Percentiles rank a stretch among this genome's conserved stretches.
phyloP scores from a whole-genome alignment of 2,113 vertebrate genomes.

The Muntiacus muntjak region DNA sequence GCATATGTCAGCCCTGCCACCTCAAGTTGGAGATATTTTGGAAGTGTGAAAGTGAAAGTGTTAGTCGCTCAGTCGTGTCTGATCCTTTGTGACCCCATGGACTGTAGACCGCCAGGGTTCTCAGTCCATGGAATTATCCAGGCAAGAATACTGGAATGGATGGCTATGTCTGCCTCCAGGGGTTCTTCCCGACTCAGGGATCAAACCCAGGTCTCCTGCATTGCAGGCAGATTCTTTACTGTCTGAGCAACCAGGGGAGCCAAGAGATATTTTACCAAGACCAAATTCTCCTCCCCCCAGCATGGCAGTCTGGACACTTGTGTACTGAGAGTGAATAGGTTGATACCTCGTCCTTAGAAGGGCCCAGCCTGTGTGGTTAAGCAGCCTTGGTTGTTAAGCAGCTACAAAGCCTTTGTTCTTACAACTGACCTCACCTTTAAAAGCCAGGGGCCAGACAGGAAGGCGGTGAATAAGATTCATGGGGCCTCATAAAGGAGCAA shows the following conservation, averaged over 20 bases:
- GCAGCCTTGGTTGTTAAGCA: not conserved
- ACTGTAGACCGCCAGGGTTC: not conserved
- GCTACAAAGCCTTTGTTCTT: constrained; percentile 3
- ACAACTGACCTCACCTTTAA: not conserved
- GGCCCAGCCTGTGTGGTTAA: not conserved
- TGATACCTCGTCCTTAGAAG: not conserved
- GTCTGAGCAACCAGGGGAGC: not conserved
- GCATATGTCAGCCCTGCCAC: not conserved
- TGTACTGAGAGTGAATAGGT: not conserved
- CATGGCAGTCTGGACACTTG: not conserved
- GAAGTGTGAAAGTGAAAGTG: not conserved
- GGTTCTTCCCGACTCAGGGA: not conserved
- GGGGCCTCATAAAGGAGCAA: constrained; percentile 6
- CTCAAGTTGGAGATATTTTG: not conserved
- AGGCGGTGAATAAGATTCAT: not conserved
- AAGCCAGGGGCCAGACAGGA: not conserved
- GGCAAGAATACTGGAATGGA: not conserved
- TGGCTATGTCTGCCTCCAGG: not conserved
- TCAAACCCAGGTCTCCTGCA: not conserved
- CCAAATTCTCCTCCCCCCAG: not conserved
- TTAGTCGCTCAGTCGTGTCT: not conserved
- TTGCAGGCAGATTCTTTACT: not conserved
- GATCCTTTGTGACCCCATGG: not conserved
- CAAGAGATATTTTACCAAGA: not conserved
- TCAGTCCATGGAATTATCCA: not conserved